These are phyloP conservation scores for Ichneumon xanthorius DNA, from an alignment of 2,888 invertebrate genomes.

Conservation along the genomic window DNA sequence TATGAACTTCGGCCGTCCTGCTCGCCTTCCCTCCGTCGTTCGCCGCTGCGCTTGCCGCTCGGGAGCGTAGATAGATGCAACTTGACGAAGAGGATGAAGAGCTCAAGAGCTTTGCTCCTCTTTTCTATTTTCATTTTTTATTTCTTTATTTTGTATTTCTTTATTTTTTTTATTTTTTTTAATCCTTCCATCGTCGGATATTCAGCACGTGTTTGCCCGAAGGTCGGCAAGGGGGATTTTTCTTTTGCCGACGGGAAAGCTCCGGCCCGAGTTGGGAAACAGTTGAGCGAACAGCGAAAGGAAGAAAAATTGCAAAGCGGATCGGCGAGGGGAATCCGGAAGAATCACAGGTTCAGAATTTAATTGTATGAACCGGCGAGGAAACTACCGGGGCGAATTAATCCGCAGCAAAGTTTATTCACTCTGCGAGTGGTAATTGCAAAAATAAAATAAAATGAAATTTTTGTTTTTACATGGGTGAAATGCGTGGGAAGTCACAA, in stretches of 20 bases:
- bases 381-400: too few species aligned
- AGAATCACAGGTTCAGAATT: slow-evolving; percentile 26
- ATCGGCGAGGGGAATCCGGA: background rate
- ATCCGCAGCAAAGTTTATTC: too few species aligned
- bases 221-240: background rate
- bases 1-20: slow-evolving; percentile 42
- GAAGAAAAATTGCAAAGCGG: background rate
- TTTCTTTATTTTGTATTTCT: background rate
- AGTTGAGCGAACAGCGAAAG: background rate
- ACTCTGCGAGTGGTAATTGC: too few species aligned
- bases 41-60: background rate
- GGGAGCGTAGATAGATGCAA: slow-evolving; percentile 17
- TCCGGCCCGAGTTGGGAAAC: background rate
- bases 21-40: slow-evolving; percentile 2
- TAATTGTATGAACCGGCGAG: background rate
- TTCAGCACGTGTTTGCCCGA: slow-evolving; percentile 16
- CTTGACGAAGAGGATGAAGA: slow-evolving; percentile 44
- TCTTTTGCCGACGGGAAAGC: background rate
- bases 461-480: too few species aligned
- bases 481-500: too few species aligned
- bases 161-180: background rate
- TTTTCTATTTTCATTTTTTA: background rate
- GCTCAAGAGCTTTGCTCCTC: slow-evolving; percentile 38
- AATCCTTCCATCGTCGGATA: slow-evolving; percentile 26
- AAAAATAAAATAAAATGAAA: too few species aligned